A percentile compares a stretch with the other conserved stretches of the same genome.
Evolutionary conservation across 2,113 vertebrate genomes (phyloP).

Genomic region (Mirounga angustirostris): DNA sequence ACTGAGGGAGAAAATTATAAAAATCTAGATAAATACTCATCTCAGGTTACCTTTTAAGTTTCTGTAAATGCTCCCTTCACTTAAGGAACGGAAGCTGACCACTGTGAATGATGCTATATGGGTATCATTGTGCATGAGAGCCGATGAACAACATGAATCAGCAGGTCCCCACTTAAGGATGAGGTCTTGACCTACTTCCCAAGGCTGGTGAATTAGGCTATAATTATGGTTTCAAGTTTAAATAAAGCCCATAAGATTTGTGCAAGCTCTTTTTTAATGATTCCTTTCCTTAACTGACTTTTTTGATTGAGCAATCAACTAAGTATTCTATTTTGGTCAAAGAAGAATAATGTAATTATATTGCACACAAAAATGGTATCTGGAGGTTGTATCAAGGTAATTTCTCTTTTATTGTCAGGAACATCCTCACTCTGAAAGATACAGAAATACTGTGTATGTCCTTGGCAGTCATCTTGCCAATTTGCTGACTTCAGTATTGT

Average conservation of each 20-base stretch:
- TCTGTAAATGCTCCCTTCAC: background rate
- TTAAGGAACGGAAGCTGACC: background rate
- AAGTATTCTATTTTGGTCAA: conserved; percentile 31
- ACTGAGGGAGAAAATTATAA: background rate
- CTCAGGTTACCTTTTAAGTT: background rate
- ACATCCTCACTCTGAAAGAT: background rate
- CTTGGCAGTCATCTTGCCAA: background rate
- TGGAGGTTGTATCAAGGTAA: background rate
- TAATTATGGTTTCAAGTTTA: background rate
- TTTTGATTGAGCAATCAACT: background rate
- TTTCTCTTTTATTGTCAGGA: background rate
- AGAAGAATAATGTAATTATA: background rate
- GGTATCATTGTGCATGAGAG: background rate
- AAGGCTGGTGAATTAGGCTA: background rate
- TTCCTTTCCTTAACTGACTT: background rate
- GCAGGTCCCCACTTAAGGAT: background rate
- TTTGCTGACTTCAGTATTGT: conserved; percentile 32
- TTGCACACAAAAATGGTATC: background rate
- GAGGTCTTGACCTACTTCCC: background rate
- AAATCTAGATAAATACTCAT: background rate
- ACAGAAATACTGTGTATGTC: background rate
- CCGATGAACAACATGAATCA: background rate
- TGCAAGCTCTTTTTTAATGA: background rate
- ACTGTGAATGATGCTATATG: background rate
- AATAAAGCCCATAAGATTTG: background rate